Evolutionary conservation across 2,888 invertebrate species (phyloP).

Genomic region (Tipula confusa): DNA sequence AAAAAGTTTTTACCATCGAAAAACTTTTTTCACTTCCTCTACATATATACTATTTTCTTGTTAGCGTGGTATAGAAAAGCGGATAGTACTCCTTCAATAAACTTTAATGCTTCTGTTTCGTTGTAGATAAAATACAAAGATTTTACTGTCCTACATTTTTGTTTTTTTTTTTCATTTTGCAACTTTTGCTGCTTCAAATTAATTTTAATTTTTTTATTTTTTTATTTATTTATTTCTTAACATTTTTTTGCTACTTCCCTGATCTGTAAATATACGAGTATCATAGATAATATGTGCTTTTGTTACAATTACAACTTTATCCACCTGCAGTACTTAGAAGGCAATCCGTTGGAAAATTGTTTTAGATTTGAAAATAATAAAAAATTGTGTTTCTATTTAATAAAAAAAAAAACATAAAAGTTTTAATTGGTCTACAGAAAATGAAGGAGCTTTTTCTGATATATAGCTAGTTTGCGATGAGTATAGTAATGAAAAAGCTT

Average conservation of each 20-base stretch:
- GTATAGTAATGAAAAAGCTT: neutral
- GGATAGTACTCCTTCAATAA: neutral
- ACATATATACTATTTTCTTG: neutral
- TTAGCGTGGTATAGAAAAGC: neutral
- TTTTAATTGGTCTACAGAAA: neutral
- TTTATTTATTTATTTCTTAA: neutral
- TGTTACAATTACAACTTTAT: neutral
- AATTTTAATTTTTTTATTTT: neutral
- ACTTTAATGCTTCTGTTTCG: constrained; percentile 20
- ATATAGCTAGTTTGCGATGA: neutral
- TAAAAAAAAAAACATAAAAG: neutral
- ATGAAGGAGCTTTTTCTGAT: neutral
- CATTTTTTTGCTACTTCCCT: neutral
- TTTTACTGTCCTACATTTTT: neutral
- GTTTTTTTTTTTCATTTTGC: neutral
- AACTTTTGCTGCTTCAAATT: constrained; percentile 20
- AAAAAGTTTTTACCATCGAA: neutral
- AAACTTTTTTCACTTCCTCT: neutral
- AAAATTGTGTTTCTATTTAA: neutral
- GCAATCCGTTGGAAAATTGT: constrained; percentile 12
- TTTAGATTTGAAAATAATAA: neutral
- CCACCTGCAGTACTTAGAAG: constrained; percentile 3
- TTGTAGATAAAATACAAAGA: neutral
- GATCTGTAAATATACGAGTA: too few species aligned
- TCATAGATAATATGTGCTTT: too few species aligned